These are phyloP conservation scores for Prietella phreatophila DNA, from an alignment of 2,113 vertebrate species.

Conservation along the genomic window DNA sequence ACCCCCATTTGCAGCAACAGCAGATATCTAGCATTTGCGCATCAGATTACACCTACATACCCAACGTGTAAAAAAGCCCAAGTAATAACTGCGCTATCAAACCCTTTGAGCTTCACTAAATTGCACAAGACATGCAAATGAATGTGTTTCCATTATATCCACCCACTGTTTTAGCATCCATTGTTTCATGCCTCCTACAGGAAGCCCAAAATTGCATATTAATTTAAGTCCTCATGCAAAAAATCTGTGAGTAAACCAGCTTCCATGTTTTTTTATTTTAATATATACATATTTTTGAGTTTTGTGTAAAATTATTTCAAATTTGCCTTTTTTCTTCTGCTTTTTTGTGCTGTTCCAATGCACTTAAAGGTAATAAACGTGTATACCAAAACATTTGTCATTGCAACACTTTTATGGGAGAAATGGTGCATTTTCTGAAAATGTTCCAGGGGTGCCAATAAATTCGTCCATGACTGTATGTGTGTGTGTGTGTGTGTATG, in stretches of 20 bases:
- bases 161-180: constrained; percentile 40
- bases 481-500: too few relatives aligned
- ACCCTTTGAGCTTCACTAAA: constrained; percentile 42
- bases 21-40: constrained; percentile 18
- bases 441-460: too few relatives aligned
- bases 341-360: too few relatives aligned
- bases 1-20: constrained; percentile 16
- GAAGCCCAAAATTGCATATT: constrained; percentile 32
- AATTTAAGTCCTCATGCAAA: constrained; percentile 28
- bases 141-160: constrained; percentile 44
- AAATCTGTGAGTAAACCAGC: constrained; percentile 5
- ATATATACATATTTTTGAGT: too few relatives aligned
- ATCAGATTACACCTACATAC: constrained; percentile 42
- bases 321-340: too few relatives aligned
- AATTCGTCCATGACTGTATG: too few relatives aligned
- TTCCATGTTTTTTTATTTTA: background rate
- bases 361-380: too few relatives aligned
- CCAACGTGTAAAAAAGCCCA: constrained; percentile 35
- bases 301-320: too few relatives aligned
- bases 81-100: constrained; percentile 27
- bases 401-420: too few relatives aligned
- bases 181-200: constrained; percentile 44
- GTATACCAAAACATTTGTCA: too few relatives aligned
- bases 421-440: too few relatives aligned
- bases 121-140: constrained; percentile 46